Base-by-base conservation (phyloP, 2,797 vertebrate genomes). In the Balearica regulorum region DNA sequence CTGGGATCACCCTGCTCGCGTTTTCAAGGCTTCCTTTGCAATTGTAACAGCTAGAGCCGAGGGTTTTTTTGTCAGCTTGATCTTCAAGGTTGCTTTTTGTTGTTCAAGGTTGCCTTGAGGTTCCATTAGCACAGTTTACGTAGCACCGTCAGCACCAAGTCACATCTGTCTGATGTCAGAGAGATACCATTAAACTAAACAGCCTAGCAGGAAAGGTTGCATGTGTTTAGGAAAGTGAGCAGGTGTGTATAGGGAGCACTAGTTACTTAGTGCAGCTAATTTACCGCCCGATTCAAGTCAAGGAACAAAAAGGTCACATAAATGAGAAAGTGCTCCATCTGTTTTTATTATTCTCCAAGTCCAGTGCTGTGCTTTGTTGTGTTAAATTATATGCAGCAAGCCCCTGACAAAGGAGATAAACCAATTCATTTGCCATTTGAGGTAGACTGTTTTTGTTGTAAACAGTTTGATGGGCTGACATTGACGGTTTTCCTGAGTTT, bases 281-380 rank as follows among this genome's bases (percentile, higher is more conserved):
- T 91, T 77, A 73, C 89, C 5, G 13, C 88, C 92, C n/a, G 61
- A 41, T 73, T 81, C 86, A 78, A 92, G 79, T 49, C 88, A 77
- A 31, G 93, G 90, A 94, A 85, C 91, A 80, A 13, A 94, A 91
- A 97, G 93, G 89, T 84, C 94, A 83, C 2, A 13, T 33, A 64
- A 72, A 77, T 57, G 78, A 96, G 68, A 91, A 90, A 87, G 75
- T 26, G 81, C 89, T 91, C 94, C 65, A 91, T 90, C 88, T 97
- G 94, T 11, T 95, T 97, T 95, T 94, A 91, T 97, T 97, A 88
- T 96, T 96, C 89, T 96, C 76, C 83, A 48, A 80, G 93, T 85
- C 90, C 62, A 48, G 90, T 11, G 41, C 61, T 71, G 61, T 75
- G 85, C 53, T 94, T 80, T 70, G 35, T 76, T 22, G 3, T 87